Evolutionary conservation across 2,888 invertebrate genomes (phyloP).

Genomic region (Drosophila mulleri): DNA sequence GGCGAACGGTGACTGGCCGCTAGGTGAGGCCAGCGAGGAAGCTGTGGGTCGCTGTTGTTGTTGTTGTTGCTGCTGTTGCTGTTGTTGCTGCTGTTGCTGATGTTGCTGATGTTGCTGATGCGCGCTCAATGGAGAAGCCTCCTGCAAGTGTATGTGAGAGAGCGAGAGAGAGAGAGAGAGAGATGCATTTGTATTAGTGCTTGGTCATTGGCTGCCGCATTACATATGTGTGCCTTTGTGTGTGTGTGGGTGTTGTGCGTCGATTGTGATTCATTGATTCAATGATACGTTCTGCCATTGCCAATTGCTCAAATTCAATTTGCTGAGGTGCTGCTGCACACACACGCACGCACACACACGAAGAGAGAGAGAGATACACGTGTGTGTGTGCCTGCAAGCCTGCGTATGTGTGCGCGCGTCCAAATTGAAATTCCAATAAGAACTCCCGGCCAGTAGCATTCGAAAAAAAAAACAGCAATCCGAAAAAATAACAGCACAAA

Average conservation of each 20-base stretch:
- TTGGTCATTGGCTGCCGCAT: slow-evolving; percentile 41
- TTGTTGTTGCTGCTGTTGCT: slow-evolving; percentile 26
- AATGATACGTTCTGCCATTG: slow-evolving; percentile 36
- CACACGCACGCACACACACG: neutral
- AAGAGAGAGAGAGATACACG: neutral
- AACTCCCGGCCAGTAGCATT: slow-evolving; percentile 44
- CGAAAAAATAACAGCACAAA: slow-evolving; percentile 19
- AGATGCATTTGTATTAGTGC: slow-evolving; percentile 21
- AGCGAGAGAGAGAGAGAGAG: neutral
- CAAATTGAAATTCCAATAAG: slow-evolving; percentile 70
- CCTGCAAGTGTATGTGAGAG: slow-evolving; percentile 69
- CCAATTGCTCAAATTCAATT: slow-evolving; percentile 48
- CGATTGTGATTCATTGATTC: slow-evolving; percentile 28
- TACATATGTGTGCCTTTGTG: slow-evolving; percentile 7
- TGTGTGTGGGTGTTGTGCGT: slow-evolving; percentile 14
- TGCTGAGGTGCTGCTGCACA: slow-evolving; percentile 30
- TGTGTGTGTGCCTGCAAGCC: slow-evolving; percentile 27
- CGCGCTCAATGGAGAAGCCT: slow-evolving; percentile 84
- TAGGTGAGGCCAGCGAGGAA: slow-evolving; percentile 59
- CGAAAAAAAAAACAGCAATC: slow-evolving; percentile 13
- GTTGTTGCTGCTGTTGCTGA: slow-evolving; percentile 59
- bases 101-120: slow-evolving; percentile 77
- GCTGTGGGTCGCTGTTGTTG: slow-evolving; percentile 47
- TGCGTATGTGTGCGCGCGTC: slow-evolving; percentile 16
- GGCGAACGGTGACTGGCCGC: slow-evolving; percentile 72